Evolutionary conservation across 1,140 invertebrate genomes (phyloP), one percentile per base, ranked within the genome.

Genomic region (Anastrepha ludens): DNA sequence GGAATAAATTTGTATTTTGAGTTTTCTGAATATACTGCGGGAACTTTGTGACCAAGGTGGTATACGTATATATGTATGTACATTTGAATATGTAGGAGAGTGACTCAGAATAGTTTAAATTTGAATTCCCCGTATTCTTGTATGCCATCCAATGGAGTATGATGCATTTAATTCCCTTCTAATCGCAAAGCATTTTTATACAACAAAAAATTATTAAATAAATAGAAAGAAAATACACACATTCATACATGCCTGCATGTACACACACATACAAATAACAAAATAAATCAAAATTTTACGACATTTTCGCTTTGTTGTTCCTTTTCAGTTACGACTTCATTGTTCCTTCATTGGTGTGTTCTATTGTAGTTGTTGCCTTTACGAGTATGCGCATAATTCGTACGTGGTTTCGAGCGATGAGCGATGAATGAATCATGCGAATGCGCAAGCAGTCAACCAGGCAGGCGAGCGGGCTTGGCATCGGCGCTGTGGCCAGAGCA

Each of bases 391-490:
- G 47, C 11, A 58, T 29, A 55, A 55, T 81, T 55, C 20, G 74
- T 81, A 81, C n/a, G 47, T 81, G 7, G 17, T 29, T 81, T 55
- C 13, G 8, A 81, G 47, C 20, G 6, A 3, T 55, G 50, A 55
- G n/a, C 20, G 6, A 3, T 55, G 50, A 55, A 81, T 81, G 74
- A 81, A 81, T 81, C 74, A 81, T 81, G 13, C n/a, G 74, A 55
- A 58, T 17, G 70, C 70, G 70, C 70, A 50, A 17, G 70, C 74
- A 55, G 41, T 81, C 47, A 58, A 55, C 41, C 74, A 55, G 41
- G 50, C 47, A 58, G 29, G 50, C 47, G 20, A 81, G 74, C 47
- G 74, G 74, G 74, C 47, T 81, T 81, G 74, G 74, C 74, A 41
- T 47, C 74, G 74, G 74, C 74, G 15, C 47, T 55, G 17, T 41